phyloP scores from a whole-genome alignment of 2,888 invertebrate species.

The Congeria kusceri region DNA sequence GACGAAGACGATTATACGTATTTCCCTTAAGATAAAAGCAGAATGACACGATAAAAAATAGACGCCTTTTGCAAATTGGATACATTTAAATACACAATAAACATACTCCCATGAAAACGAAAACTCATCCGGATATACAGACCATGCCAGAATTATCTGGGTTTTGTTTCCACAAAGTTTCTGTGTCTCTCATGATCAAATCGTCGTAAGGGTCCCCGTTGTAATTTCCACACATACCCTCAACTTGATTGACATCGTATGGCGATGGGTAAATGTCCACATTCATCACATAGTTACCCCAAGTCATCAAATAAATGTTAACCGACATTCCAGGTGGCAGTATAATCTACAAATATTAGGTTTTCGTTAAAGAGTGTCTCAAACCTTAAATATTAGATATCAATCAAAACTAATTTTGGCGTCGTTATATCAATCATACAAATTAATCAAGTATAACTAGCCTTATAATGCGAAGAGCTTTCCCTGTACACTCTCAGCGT shows the following conservation, averaged over 20 bases:
- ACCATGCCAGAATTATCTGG: not conserved
- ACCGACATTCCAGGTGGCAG: constrained; percentile 22
- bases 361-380: no score
- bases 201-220: constrained; percentile 21
- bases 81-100: no score
- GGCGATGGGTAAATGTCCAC: constrained; percentile 17
- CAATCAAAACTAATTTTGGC: no score
- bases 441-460: no score
- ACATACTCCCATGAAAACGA: constrained; percentile 35
- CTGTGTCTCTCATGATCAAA: constrained; percentile 2
- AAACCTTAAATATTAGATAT: not conserved
- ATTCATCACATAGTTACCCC: constrained; percentile 25
- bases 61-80: no score
- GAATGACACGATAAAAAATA: no score
- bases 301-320: constrained; percentile 24
- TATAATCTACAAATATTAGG: constrained; percentile 20
- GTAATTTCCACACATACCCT: constrained; percentile 31
- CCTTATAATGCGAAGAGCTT: constrained; percentile 20
- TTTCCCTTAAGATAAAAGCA: no score
- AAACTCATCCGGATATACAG: constrained; percentile 20
- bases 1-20: no score
- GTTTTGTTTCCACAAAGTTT: not conserved
- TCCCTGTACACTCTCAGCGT: constrained; percentile 24
- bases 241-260: constrained; percentile 13
- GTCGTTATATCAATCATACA: no score